A percentile compares a stretch with the other conserved stretches of the same genome.
phyloP scores from a whole-genome alignment of 2,113 vertebrate genomes.

The Lamprotornis superbus region DNA sequence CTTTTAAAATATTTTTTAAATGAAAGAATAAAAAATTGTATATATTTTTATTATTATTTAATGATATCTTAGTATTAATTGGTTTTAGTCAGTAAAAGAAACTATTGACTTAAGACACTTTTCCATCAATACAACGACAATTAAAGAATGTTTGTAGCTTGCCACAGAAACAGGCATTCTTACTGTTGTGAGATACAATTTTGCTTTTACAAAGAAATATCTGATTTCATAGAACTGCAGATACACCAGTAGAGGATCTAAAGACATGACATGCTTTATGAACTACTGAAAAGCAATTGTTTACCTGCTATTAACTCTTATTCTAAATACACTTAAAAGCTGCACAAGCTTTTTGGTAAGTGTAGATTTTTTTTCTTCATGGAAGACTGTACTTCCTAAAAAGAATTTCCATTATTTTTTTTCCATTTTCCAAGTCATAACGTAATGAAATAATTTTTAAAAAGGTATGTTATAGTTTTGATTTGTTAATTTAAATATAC shows the following conservation, averaged over 20 bases:
- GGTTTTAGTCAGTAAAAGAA: neutral
- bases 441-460: neutral
- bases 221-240: neutral
- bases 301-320: neutral
- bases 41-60: neutral
- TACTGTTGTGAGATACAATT: neutral
- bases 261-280: neutral
- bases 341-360: neutral
- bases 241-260: neutral
- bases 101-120: neutral
- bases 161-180: neutral
- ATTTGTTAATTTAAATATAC: too few species aligned
- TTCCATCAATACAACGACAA: neutral
- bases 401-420: accelerated
- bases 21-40: neutral
- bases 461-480: neutral
- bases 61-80: neutral
- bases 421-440: neutral
- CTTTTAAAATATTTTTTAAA: neutral
- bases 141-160: neutral
- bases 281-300: neutral
- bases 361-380: neutral
- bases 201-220: neutral
- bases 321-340: neutral
- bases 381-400: neutral